Evolutionary conservation across 1,140 invertebrate species (phyloP).

Genomic region (Armadillidium nasatum): DNA sequence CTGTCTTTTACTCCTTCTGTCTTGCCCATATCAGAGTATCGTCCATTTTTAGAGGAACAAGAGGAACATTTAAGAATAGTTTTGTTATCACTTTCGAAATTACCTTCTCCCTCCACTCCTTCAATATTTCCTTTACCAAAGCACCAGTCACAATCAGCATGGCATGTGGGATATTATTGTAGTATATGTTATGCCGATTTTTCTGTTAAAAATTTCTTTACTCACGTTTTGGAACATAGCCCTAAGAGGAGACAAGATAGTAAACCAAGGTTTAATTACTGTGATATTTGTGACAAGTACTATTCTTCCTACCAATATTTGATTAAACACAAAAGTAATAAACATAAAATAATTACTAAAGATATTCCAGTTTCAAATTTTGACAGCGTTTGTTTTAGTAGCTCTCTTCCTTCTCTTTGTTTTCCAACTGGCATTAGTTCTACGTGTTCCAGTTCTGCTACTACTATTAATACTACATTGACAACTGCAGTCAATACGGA

Average conservation of each 20-base stretch:
- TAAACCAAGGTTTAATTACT: constrained; percentile 18
- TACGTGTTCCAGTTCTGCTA: too few species aligned
- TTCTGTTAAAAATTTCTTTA: constrained; percentile 46
- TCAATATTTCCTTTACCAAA: constrained; percentile 18
- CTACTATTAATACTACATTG: too few species aligned
- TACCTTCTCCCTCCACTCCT: neutral
- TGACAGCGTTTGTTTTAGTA: too few species aligned
- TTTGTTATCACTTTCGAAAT: neutral
- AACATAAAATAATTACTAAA: neutral
- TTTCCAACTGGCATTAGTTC: too few species aligned
- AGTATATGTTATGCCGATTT: constrained; percentile 33
- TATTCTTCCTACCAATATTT: constrained; percentile 23
- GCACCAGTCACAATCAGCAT: neutral
- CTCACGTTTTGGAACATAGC: constrained; percentile 18
- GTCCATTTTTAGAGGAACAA: neutral
- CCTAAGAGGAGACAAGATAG: neutral
- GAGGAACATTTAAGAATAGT: neutral
- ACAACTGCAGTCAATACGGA: too few species aligned
- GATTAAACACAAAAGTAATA: constrained; percentile 24
- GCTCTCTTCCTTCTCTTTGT: too few species aligned
- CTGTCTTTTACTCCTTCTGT: constrained; percentile 1
- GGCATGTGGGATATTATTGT: constrained; percentile 23
- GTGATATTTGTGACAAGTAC: constrained; percentile 30
- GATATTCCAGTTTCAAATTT: neutral
- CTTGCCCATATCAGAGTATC: neutral